A percentile compares a stretch with the other conserved stretches of the same genome.
Evolutionary conservation across 1,140 invertebrate species (phyloP).

Genomic region (Drosophila eugracilis): DNA sequence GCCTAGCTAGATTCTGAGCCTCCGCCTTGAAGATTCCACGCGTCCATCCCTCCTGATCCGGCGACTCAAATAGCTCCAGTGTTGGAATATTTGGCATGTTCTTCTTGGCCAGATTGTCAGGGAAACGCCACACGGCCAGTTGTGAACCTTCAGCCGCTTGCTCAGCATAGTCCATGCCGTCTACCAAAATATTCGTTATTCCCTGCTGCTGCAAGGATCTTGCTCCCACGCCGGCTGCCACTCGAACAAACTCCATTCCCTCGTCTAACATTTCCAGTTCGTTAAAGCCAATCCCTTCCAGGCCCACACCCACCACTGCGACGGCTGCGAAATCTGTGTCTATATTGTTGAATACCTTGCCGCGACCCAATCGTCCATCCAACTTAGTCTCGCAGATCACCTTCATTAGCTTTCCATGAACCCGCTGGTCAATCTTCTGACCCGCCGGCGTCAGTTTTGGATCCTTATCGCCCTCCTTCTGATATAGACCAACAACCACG

Average conservation of each 20-base stretch:
- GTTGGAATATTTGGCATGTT: constrained; percentile 85
- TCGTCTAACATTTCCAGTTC: constrained; percentile 89
- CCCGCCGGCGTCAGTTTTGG: constrained; percentile 66
- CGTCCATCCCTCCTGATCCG: constrained; percentile 87
- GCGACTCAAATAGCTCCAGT: constrained; percentile 84
- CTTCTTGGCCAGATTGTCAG: constrained; percentile 87
- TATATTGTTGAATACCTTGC: constrained; percentile 87
- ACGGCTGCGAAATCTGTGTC: constrained; percentile 87
- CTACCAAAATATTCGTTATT: constrained; percentile 87
- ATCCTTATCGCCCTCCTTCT: constrained; percentile 73
- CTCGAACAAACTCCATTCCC: constrained; percentile 85
- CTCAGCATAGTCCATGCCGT: constrained; percentile 89
- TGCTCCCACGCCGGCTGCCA: constrained; percentile 86
- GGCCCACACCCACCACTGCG: constrained; percentile 89
- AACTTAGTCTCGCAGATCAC: constrained; percentile 62
- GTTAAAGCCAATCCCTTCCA: constrained; percentile 87
- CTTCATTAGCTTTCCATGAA: constrained; percentile 66
- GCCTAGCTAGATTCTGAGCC: constrained; percentile 93
- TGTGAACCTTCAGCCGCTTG: constrained; percentile 90
- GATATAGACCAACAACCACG: constrained; percentile 74
- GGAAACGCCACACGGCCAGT: constrained; percentile 88
- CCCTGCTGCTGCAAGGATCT: constrained; percentile 86
- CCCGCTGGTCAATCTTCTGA: constrained; percentile 65
- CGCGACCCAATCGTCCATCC: constrained; percentile 85
- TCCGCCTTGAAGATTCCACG: constrained; percentile 90